A percentile compares a stretch with the other conserved stretches of the same genome.
Conservation (phyloP, 1,140 invertebrate species). For the Grapholita molesta region DNA sequence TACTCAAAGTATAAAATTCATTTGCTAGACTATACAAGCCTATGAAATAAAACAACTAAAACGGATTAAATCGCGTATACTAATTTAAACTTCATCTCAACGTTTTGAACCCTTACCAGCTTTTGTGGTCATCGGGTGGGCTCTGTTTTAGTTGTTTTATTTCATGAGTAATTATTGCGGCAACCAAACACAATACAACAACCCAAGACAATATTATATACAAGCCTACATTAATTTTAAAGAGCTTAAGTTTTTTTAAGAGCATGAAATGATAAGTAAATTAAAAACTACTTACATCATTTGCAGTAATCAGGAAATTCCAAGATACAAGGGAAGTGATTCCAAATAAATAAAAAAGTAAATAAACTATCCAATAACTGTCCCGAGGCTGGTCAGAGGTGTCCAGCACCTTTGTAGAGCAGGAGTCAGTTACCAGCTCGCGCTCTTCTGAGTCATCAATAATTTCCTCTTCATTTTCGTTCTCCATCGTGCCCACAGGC, state of each 20-base stretch:
- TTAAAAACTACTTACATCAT: slow-evolving; percentile 86
- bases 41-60: too few species aligned
- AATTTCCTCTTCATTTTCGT: slow-evolving; percentile 67
- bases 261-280: slow-evolving; percentile 26
- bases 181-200: too few species aligned
- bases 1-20: too few species aligned
- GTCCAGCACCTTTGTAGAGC: slow-evolving; percentile 62
- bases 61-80: too few species aligned
- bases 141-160: too few species aligned
- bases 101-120: too few species aligned
- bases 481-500: slow-evolving; percentile 39
- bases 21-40: too few species aligned
- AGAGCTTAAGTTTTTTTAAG: neutral
- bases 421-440: slow-evolving; percentile 63
- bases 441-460: slow-evolving; percentile 66
- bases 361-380: slow-evolving; percentile 83
- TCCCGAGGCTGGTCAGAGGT: slow-evolving; percentile 78
- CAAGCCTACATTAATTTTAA: neutral
- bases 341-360: slow-evolving; percentile 94
- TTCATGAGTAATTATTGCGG: too few species aligned
- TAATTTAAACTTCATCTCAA: too few species aligned
- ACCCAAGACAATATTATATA: too few species aligned
- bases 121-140: too few species aligned
- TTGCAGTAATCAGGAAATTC: slow-evolving; percentile 97
- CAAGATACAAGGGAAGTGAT: slow-evolving; percentile 94